These are phyloP conservation scores for Cetoscarus ocellatus DNA, from an alignment of 2,797 vertebrate species.

Conservation along the genomic window DNA sequence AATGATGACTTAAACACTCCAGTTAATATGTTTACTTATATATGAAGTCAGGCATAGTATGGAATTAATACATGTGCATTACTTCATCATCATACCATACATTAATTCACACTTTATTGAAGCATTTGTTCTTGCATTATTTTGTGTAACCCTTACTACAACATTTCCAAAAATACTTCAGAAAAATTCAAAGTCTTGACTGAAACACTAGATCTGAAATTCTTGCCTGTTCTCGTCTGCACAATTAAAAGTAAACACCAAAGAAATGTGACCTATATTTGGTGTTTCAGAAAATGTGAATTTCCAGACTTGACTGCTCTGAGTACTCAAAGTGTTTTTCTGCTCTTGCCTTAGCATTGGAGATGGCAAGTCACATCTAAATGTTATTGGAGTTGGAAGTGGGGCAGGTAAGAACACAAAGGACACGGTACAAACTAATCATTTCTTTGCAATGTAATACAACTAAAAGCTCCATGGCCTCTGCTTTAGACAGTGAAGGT, in stretches of 20 bases:
- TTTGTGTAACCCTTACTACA: too few species aligned
- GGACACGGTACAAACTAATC: constrained; percentile 18
- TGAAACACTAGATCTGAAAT: constrained; percentile 36
- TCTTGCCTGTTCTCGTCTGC: constrained; percentile 37
- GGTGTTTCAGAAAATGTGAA: constrained; percentile 47
- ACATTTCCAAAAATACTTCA: neutral
- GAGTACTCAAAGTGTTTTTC: constrained; percentile 11
- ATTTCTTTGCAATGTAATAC: constrained; percentile 10
- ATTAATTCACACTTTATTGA: too few species aligned
- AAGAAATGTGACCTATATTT: constrained; percentile 53
- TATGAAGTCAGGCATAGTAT: too few species aligned
- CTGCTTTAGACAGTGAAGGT: constrained; percentile 34
- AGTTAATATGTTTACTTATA: too few species aligned
- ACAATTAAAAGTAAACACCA: constrained; percentile 47
- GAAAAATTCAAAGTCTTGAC: constrained; percentile 43
- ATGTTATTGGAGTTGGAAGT: constrained; percentile 91
- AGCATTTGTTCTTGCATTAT: too few species aligned
- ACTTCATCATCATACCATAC: too few species aligned
- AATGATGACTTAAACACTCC: too few species aligned
- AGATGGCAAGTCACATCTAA: constrained; percentile 85
- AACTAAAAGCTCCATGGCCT: constrained; percentile 31
- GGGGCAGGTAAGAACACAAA: constrained; percentile 87
- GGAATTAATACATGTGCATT: too few species aligned
- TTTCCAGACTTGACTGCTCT: constrained; percentile 30
- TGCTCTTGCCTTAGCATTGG: constrained; percentile 84